A percentile compares a stretch with the other conserved stretches of the same genome.
phyloP scores from a whole-genome alignment of 1,140 invertebrate species.

The Neomicropteryx cornuta region DNA sequence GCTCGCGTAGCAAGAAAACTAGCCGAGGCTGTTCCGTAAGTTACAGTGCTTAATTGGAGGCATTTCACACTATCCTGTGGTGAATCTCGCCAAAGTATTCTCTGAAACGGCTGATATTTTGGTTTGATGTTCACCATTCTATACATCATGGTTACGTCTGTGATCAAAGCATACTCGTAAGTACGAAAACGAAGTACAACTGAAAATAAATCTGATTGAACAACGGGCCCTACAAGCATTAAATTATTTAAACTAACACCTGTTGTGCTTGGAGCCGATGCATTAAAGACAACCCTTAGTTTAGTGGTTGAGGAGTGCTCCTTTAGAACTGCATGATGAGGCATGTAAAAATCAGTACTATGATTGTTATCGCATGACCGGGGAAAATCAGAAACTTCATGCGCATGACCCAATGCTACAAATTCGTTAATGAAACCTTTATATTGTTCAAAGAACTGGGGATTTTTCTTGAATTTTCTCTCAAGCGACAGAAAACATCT shows the following conservation, averaged over 20 bases:
- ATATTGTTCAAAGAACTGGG: conserved; percentile 6
- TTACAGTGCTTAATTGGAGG: conserved; percentile 12
- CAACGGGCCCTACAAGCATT: conserved; percentile 18
- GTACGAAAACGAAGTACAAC: conserved; percentile 22
- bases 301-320: conserved; percentile 16
- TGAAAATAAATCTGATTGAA: conserved; percentile 20
- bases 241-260: conserved; percentile 20
- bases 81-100: conserved; percentile 20
- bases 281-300: conserved; percentile 25
- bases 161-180: conserved; percentile 17
- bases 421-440: conserved; percentile 13
- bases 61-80: conserved; percentile 12
- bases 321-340: conserved; percentile 25
- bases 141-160: conserved; percentile 26
- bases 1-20: conserved; percentile 15
- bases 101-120: conserved; percentile 16
- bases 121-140: conserved; percentile 17
- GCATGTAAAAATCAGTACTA: conserved; percentile 19
- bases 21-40: conserved; percentile 16
- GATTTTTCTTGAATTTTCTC: conserved; percentile 8
- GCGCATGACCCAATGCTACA: conserved; percentile 14
- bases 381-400: background rate
- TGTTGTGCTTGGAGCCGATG: conserved; percentile 13
- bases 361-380: background rate
- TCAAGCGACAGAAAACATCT: conserved; percentile 8